phyloP scores from a whole-genome alignment of 2,888 invertebrate genomes.

The Pseudeuparius sepicola region DNA sequence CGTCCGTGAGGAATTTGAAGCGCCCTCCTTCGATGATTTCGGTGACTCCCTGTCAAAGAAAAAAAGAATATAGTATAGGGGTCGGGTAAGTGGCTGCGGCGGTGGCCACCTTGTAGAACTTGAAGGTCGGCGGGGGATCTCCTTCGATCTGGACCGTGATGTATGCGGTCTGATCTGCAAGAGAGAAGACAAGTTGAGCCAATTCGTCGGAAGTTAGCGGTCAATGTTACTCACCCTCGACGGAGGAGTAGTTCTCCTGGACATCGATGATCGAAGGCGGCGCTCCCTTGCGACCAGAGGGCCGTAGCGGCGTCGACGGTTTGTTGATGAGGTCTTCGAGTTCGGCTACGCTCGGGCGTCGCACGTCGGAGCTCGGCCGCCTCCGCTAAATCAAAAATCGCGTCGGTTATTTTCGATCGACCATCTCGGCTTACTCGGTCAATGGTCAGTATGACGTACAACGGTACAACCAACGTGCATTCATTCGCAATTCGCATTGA shows the following conservation, averaged over 20 bases:
- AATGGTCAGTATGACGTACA: no score
- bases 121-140: slow-evolving; percentile 88
- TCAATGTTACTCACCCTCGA: slow-evolving; percentile 67
- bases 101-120: slow-evolving; percentile 81
- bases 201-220: slow-evolving; percentile 1
- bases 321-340: slow-evolving; percentile 85
- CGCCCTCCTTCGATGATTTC: slow-evolving; percentile 93
- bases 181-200: background rate
- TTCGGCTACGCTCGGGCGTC: slow-evolving; percentile 83
- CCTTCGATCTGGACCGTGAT: slow-evolving; percentile 90
- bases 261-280: slow-evolving; percentile 87
- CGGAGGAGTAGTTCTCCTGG: slow-evolving; percentile 90
- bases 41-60: slow-evolving; percentile 59
- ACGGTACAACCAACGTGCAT: no score
- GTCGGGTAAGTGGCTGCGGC: no score
- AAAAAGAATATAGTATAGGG: no score
- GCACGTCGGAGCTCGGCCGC: slow-evolving; percentile 82
- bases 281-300: slow-evolving; percentile 62
- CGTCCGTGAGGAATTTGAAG: slow-evolving; percentile 91
- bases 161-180: slow-evolving; percentile 80
- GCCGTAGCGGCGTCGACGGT: slow-evolving; percentile 78
- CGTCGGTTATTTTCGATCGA: no score
- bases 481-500: no score
- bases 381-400: slow-evolving; percentile 50
- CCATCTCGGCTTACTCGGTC: no score